These are phyloP conservation scores for Grus americana DNA, from an alignment of 2,113 vertebrate species.

Conservation along the genomic window DNA sequence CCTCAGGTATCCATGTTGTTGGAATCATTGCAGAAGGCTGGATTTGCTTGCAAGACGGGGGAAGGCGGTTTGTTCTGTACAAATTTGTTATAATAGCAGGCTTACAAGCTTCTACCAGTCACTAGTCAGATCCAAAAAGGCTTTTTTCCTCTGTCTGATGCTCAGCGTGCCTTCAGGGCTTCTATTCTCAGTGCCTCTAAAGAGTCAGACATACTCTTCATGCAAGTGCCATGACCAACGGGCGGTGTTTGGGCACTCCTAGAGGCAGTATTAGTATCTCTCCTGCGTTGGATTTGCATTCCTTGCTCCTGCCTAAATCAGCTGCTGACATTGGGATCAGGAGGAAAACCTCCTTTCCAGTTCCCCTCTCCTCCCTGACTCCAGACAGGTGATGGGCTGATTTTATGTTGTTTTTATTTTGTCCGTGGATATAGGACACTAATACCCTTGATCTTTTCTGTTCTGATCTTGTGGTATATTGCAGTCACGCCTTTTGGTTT, in stretches of 20 bases:
- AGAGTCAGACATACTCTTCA: neutral
- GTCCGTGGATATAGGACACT: neutral
- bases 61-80: neutral
- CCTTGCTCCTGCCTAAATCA: neutral
- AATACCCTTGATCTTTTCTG: neutral
- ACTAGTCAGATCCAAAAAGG: neutral
- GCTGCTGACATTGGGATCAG: neutral
- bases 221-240: neutral
- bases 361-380: neutral
- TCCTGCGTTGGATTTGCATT: neutral
- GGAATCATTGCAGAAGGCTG: neutral
- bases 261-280: neutral
- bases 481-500: neutral
- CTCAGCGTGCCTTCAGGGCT: neutral
- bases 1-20: neutral
- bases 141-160: neutral
- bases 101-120: neutral
- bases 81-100: neutral
- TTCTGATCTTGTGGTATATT: neutral
- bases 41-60: neutral
- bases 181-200: neutral
- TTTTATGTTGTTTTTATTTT: neutral
- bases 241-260: neutral
- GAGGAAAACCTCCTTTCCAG: neutral
- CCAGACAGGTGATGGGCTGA: neutral